Evolutionary conservation across 2,888 invertebrate species (phyloP).

Genomic region (Leptarthrus brevirostris): DNA sequence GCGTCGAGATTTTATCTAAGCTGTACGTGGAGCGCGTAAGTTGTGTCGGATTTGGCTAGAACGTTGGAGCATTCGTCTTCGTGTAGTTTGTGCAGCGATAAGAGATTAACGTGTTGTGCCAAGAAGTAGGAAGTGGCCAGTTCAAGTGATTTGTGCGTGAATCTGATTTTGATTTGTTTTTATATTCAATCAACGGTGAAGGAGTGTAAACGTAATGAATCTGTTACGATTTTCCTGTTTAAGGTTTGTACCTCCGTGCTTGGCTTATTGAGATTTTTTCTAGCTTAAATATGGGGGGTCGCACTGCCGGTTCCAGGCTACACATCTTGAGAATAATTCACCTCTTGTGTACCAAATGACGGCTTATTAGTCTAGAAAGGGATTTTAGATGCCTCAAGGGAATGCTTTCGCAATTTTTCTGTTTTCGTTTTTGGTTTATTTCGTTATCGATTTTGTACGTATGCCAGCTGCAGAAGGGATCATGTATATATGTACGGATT

Average conservation of each 20-base stretch:
- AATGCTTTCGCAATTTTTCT: slow-evolving; percentile 14
- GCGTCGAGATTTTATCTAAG: slow-evolving; percentile 65
- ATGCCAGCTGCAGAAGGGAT: slow-evolving; percentile 44
- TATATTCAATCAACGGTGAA: slow-evolving; percentile 6
- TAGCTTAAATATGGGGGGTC: neutral
- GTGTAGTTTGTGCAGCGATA: neutral
- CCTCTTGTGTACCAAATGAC: neutral
- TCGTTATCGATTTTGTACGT: slow-evolving; percentile 47
- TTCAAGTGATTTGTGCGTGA: slow-evolving; percentile 44
- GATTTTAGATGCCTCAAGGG: slow-evolving; percentile 36
- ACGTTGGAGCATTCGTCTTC: slow-evolving; percentile 11
- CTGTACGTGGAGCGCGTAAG: slow-evolving; percentile 25
- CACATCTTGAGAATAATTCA: neutral
- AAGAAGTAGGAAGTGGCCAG: slow-evolving; percentile 39
- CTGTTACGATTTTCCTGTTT: slow-evolving; percentile 49
- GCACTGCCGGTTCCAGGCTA: slow-evolving; percentile 3
- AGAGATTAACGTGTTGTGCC: slow-evolving; percentile 38
- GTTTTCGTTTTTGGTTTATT: slow-evolving; percentile 42
- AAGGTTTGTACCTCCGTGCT: slow-evolving; percentile 41
- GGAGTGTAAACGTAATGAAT: slow-evolving; percentile 42
- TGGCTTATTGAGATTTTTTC: neutral
- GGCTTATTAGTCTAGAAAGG: slow-evolving; percentile 35
- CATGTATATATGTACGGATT: neutral
- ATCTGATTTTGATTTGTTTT: slow-evolving; percentile 33
- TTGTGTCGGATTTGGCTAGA: slow-evolving; percentile 6